Evolutionary conservation across 2,797 vertebrate species (phyloP).

Genomic region (Rhynchonycteris naso): DNA sequence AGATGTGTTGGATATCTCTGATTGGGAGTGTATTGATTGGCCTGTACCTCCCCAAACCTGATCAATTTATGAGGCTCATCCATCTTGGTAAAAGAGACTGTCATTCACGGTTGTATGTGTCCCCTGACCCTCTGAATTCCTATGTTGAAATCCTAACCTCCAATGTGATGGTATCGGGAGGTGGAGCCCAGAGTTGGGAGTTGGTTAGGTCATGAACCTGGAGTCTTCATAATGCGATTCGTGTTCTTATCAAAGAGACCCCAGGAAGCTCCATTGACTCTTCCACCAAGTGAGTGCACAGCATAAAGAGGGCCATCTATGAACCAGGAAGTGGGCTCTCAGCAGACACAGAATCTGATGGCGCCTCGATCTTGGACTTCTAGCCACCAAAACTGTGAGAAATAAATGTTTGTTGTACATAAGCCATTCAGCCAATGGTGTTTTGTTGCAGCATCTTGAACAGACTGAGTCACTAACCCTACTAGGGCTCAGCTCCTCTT

Average conservation of each 20-base stretch:
- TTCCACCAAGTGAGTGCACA: background rate
- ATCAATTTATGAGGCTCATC: background rate
- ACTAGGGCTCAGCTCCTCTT: background rate
- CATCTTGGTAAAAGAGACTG: background rate
- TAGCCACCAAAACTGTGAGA: background rate
- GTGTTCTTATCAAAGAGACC: background rate
- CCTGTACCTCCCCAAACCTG: background rate
- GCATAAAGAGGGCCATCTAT: rapidly evolving
- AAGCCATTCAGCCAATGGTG: background rate
- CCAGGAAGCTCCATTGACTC: background rate
- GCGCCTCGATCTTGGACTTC: background rate
- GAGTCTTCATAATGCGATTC: background rate
- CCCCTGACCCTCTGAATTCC: background rate
- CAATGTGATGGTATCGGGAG: background rate
- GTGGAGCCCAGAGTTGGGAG: background rate
- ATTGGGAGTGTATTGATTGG: background rate
- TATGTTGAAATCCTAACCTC: background rate
- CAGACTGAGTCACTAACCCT: background rate
- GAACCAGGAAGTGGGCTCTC: background rate
- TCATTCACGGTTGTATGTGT: background rate
- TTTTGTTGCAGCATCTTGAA: background rate
- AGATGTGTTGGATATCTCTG: background rate
- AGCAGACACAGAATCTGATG: background rate
- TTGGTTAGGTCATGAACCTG: background rate
- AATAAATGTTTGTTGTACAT: background rate